Evolutionary conservation across 2,797 vertebrate species (phyloP), one percentile per base, ranked within the genome.

Genomic region (Enteromius treurensis): DNA sequence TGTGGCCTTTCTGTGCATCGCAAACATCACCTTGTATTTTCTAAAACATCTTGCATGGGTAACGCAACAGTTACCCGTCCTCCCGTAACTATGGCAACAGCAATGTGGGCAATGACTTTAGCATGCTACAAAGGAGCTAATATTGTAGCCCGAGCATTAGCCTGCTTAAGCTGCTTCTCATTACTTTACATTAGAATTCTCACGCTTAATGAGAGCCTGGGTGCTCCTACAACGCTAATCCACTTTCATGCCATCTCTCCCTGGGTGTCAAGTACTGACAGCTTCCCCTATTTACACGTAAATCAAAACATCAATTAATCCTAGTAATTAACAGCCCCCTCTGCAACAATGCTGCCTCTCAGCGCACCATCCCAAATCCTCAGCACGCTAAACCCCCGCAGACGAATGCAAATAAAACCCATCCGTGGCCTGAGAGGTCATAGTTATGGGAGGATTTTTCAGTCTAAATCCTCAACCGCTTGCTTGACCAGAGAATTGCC

Each of bases 301-400:
- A 93, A 92, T 89, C 88, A 90, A 91, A 91, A 86, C 91, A 91
- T 92, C 92, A 93, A 92, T 93, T 93, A 92, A 93, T 92, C 91
- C 83, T 88, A 81, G 88, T 91, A 88, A 92, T 93, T 92, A 93
- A 88, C 90, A 78, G 87, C 90, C 90, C 91, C 89, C 88, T 84
- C 45, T 77, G 82, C 76, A 85, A 73, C 51, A 81, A 60, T 32
- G 29, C 70, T 80, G 81, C 76, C 51, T 82, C 37, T 78, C 55
- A 77, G 58, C 13, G 17, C 40, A 67, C 62, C 42, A 73, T 79
- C 68, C 29, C 34, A 29, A 53, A 69, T 83, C 49, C 79, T 75
- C n/a, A 17, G 79, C 11, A 15, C 15, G 13, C 37, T 62, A 83
- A 78, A 65, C 67, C 75, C 84, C 74, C 0, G 0, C 14, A 79